Conservation (phyloP, 2,797 vertebrate species). For the Falco peregrinus region DNA sequence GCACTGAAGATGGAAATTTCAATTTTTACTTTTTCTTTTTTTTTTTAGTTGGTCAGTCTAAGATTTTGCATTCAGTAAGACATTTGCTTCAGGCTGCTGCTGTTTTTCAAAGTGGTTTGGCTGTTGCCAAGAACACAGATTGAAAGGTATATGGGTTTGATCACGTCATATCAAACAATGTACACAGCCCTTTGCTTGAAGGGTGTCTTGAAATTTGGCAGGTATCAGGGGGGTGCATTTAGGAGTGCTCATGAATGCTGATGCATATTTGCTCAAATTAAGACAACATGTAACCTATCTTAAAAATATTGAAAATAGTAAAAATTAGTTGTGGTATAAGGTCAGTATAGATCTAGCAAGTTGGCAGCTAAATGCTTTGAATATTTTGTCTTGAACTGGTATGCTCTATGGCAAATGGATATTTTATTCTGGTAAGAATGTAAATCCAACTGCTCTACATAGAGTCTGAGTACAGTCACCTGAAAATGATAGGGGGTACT, state of each 20-base stretch:
- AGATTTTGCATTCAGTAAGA: background rate
- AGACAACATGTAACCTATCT: background rate
- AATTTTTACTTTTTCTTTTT: background rate
- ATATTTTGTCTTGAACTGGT: background rate
- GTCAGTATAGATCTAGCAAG: background rate
- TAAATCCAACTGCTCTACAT: background rate
- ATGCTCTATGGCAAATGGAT: background rate
- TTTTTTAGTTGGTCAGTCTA: background rate
- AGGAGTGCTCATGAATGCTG: background rate
- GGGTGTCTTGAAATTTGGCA: background rate
- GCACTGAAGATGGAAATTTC: background rate
- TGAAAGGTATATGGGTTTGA: background rate
- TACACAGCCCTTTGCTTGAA: rapidly evolving
- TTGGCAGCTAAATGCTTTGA: background rate
- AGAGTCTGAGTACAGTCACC: background rate
- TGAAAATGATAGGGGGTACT: background rate
- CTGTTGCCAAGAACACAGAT: background rate
- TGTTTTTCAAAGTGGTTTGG: background rate
- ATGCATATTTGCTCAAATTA: background rate
- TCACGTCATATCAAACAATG: background rate
- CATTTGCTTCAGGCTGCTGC: background rate
- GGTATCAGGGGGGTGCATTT: background rate
- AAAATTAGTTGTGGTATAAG: background rate
- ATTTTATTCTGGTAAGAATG: background rate
- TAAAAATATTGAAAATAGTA: background rate